Evolutionary conservation across 2,888 invertebrate genomes (phyloP), one percentile per base, ranked within the genome.

Genomic region (Eupithecia pulchellata): DNA sequence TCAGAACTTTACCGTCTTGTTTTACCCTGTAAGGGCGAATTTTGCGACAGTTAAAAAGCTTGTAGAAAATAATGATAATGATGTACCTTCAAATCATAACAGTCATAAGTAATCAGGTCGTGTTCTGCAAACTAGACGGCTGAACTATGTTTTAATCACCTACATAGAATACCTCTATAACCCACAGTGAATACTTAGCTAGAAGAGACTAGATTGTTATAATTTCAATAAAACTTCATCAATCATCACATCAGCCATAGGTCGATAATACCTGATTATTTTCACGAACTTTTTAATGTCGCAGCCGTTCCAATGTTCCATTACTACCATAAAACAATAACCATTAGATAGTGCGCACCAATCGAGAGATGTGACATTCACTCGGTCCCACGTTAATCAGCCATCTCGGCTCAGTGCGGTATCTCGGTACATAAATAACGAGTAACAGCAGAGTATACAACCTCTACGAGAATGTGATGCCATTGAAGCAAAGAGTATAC

Each of bases 381-480:
- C 36, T 20, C 62, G 55, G 64, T 73, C 73, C 67, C 73, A 73
- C 73, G 69, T 69, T 73, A 69, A 64, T 73, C 64, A 68, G 57
- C n/a, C 20, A 55, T 64, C 47, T 69, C 66, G 36, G 65, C 72
- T 68, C 72, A 65, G 67, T 73, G 73, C 73, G 64, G 62, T 77
- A 77, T 75, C 74, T 73, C 30, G 34, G 17, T 65, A 70, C 75
- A 75, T 76, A 77, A 75, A 76, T 75, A 64, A 71, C 68, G 55
- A 58, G 73, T 72, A 69, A 73, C 77, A 75, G 72, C 36, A 27
- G 71, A 73, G 71, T 71, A 67, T 73, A 73, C 71, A 74, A 72
- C 69, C 55, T 55, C 57, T 69, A 66, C n/a, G n/a, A n/a, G n/a
- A n/a, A n/a, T 69, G 64, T 64, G 58, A 60, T 60, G 58, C 39